A percentile compares a stretch with the other conserved stretches of the same genome.
Conservation (phyloP, 2,888 invertebrate species). For the Orthonychiurus folsomi region DNA sequence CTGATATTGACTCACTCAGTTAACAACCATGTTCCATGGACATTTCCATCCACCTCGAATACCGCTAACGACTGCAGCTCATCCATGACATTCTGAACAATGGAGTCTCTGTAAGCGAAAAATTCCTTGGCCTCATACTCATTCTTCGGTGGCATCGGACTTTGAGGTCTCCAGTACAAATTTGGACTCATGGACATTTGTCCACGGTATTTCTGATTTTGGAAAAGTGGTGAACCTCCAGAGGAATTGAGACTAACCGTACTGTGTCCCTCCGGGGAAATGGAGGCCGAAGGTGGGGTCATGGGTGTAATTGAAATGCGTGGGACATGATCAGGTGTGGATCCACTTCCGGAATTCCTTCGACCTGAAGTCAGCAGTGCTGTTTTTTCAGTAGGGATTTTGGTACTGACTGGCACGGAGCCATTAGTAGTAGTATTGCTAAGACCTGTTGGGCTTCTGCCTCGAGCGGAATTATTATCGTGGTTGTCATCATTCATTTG, state of each 20-base stretch:
- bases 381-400: neutral
- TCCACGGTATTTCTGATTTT: conserved; percentile 14
- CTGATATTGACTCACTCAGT: conserved; percentile 70
- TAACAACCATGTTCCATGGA: conserved; percentile 66
- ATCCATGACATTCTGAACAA: conserved; percentile 62
- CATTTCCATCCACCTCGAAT: conserved; percentile 58
- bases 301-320: conserved; percentile 35
- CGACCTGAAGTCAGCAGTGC: neutral
- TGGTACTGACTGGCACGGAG: neutral
- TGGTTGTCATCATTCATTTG: conserved; percentile 36
- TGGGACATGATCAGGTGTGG: conserved; percentile 19
- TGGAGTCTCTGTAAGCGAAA: conserved; percentile 64
- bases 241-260: conserved; percentile 33
- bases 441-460: neutral
- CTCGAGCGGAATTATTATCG: neutral
- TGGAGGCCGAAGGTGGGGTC: conserved; percentile 31
- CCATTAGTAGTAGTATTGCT: neutral
- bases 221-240: conserved; percentile 21
- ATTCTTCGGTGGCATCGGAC: conserved; percentile 42
- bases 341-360: neutral
- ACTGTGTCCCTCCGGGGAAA: conserved; percentile 32
- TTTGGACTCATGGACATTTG: conserved; percentile 15
- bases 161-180: conserved; percentile 32
- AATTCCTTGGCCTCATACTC: conserved; percentile 57
- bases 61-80: conserved; percentile 60